Percentiles rank a stretch among this genome's conserved stretches.
Conservation (phyloP, 2,113 vertebrate genomes). For the Formicarius rufipectus region DNA sequence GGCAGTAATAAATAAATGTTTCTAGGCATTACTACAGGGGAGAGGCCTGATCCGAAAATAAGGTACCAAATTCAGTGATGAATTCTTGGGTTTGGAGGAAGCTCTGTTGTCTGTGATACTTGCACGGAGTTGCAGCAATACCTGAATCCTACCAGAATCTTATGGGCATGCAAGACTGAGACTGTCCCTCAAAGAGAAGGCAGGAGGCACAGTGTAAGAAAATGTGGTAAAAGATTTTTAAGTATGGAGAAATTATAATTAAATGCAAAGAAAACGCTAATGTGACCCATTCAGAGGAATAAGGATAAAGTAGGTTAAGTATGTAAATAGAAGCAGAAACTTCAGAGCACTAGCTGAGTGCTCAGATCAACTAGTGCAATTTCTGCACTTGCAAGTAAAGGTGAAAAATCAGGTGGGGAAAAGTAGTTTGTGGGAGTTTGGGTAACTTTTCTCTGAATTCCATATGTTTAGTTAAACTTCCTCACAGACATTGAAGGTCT, state of each 20-base stretch:
- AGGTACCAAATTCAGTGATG: neutral
- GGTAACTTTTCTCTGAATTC: neutral
- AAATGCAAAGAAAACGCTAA: neutral
- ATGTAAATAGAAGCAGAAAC: neutral
- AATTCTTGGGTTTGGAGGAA: neutral
- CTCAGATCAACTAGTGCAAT: neutral
- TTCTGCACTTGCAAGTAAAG: neutral
- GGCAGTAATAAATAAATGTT: neutral
- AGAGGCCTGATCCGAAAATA: neutral
- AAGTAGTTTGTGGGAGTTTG: neutral
- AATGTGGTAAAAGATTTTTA: neutral
- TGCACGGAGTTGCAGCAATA: neutral
- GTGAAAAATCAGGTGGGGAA: neutral
- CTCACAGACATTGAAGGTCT: neutral
- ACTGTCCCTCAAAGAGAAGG: neutral
- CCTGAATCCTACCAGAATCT: neutral
- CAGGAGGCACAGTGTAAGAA: neutral
- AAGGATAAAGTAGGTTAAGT: neutral
- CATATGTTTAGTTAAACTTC: neutral
- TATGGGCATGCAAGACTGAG: neutral
- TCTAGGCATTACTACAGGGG: neutral
- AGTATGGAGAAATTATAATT: neutral
- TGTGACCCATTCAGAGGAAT: neutral
- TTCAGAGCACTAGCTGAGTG: neutral
- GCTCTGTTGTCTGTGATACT: neutral